Conservation (phyloP, 2,113 vertebrate genomes). For the Sisor rabdophorus region DNA sequence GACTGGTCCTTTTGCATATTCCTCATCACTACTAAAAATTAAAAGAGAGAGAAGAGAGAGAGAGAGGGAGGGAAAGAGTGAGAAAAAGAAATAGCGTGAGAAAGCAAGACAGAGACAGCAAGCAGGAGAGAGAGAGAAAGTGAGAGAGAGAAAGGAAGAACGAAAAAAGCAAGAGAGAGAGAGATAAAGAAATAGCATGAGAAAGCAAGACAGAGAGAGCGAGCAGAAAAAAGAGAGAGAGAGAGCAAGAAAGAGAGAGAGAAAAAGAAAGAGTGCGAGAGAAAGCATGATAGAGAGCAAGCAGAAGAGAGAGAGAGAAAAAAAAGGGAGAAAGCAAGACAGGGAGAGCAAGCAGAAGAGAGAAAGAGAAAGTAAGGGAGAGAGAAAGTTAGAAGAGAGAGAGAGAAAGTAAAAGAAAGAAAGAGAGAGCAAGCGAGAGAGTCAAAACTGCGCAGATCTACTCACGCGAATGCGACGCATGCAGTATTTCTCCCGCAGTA, state of each 20-base stretch:
- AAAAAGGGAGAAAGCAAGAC: too few relatives aligned
- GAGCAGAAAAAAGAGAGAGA: not conserved
- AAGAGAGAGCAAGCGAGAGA: not conserved
- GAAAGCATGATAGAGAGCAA: too few relatives aligned
- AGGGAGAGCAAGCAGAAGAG: not conserved
- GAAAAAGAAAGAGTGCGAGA: too few relatives aligned
- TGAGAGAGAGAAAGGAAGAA: not conserved
- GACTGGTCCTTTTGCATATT: conserved; percentile 64
- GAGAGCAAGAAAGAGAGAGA: not conserved
- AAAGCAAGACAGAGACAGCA: too few relatives aligned
- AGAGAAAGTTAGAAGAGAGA: conserved; percentile 10
- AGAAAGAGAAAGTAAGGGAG: not conserved
- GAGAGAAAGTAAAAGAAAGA: too few relatives aligned
- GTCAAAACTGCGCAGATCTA: conserved; percentile 41
- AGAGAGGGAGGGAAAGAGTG: not conserved
- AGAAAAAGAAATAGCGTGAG: too few relatives aligned
- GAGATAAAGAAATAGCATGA: too few relatives aligned
- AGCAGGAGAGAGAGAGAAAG: too few relatives aligned
- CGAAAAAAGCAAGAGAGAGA: conserved; percentile 13
- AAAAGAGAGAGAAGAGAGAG: not conserved
- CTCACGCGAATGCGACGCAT: not conserved
- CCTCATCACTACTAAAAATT: conserved; percentile 45
- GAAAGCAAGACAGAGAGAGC: too few relatives aligned
- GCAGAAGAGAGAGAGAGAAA: too few relatives aligned
- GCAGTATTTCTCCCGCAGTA: not conserved